phyloP scores from a whole-genome alignment of 2,797 vertebrate species.

The Myotis daubentonii region DNA sequence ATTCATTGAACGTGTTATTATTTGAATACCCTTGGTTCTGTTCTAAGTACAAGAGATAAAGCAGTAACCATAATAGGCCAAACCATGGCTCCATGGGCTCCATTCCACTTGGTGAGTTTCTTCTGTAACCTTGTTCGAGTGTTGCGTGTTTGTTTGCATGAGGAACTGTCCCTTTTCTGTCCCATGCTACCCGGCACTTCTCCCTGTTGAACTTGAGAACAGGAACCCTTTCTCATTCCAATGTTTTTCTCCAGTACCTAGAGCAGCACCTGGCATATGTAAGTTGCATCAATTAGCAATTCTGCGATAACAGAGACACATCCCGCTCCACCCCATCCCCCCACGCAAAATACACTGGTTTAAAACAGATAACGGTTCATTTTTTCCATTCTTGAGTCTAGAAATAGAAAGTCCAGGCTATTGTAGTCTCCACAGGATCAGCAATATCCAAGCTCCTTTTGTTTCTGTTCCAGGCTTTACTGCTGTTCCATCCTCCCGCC shows the following conservation, averaged over 20 bases:
- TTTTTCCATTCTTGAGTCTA: background rate
- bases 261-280: background rate
- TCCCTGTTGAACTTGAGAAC: background rate
- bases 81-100: background rate
- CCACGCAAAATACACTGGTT: background rate
- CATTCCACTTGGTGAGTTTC: background rate
- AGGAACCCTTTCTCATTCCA: background rate
- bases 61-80: background rate
- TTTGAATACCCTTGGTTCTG: background rate
- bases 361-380: background rate
- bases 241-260: background rate
- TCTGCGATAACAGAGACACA: background rate
- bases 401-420: background rate
- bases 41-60: background rate
- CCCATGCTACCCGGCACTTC: too few relatives aligned
- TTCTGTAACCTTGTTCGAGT: background rate
- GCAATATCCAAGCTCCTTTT: background rate
- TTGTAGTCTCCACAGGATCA: background rate
- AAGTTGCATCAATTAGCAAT: background rate
- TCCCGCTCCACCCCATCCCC: rapidly evolving
- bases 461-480: background rate
- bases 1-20: background rate
- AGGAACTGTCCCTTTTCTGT: background rate
- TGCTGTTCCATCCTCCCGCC: background rate
- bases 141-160: background rate